Conservation (phyloP, 2,797 vertebrate species). For the Silurus lanzhouensis region DNA sequence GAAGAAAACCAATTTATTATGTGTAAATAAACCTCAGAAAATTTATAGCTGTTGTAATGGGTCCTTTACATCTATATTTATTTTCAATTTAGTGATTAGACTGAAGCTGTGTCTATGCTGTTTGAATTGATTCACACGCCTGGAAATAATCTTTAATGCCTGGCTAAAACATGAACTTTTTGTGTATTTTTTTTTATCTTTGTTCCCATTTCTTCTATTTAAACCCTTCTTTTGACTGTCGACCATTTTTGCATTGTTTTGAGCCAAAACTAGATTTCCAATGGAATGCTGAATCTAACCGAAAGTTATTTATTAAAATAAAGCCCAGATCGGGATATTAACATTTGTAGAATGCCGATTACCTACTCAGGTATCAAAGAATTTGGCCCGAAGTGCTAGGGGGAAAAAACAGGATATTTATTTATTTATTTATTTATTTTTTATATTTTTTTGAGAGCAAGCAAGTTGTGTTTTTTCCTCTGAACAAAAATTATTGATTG, state of each 20-base stretch:
- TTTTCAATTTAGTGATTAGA: background rate
- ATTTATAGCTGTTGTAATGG: slow-evolving; percentile 28
- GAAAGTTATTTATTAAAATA: background rate
- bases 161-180: background rate
- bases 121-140: background rate
- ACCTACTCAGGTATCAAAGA: background rate
- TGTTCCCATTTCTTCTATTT: background rate
- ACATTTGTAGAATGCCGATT: background rate
- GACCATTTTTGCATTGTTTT: background rate
- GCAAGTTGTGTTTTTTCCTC: background rate
- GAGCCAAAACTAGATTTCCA: background rate
- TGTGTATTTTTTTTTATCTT: background rate
- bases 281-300: background rate
- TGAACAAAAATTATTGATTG: background rate
- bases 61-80: background rate
- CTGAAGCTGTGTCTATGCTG: background rate
- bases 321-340: background rate
- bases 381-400: too few species aligned
- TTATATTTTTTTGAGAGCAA: background rate
- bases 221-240: background rate
- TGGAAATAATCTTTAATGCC: background rate
- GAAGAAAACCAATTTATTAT: slow-evolving; percentile 37
- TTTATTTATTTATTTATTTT: background rate
- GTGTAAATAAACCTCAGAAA: slow-evolving; percentile 39
- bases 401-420: background rate